Conservation (phyloP, 2,113 vertebrate genomes). For the Eidolon helvum region DNA sequence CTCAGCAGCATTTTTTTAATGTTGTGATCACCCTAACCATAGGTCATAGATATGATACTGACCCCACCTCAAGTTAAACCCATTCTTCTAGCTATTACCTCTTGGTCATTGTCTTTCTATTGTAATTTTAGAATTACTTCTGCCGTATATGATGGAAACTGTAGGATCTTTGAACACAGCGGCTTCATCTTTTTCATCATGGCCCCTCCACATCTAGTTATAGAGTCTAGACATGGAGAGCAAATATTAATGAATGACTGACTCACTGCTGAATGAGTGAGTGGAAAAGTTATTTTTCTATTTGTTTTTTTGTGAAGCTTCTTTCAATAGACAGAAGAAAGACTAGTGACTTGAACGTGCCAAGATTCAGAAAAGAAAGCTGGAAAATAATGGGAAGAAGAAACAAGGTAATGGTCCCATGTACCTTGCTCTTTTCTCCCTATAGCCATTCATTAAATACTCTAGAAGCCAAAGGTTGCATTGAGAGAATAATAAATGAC, state of each 20-base stretch:
- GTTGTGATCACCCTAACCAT: not conserved
- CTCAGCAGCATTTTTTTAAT: not conserved
- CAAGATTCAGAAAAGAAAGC: conserved; percentile 14
- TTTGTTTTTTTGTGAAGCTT: not conserved
- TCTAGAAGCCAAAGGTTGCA: not conserved
- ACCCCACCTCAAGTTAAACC: not conserved
- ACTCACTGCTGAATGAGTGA: not conserved
- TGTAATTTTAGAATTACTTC: not conserved
- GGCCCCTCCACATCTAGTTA: not conserved
- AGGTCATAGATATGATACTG: not conserved
- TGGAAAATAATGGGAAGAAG: not conserved
- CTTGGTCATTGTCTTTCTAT: not conserved
- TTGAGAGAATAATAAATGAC: not conserved
- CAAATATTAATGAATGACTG: not conserved
- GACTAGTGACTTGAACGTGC: not conserved
- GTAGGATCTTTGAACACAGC: not conserved
- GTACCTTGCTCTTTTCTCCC: not conserved
- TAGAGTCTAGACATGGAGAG: not conserved
- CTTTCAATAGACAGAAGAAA: not conserved
- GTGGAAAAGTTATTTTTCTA: not conserved
- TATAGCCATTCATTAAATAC: not conserved
- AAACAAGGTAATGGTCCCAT: too few species aligned
- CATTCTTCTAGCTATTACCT: not conserved
- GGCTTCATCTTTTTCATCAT: not conserved
- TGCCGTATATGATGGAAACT: not conserved